Conservation (phyloP, 2,888 invertebrate species). For the Pyrrhopygopsis socrates region DNA sequence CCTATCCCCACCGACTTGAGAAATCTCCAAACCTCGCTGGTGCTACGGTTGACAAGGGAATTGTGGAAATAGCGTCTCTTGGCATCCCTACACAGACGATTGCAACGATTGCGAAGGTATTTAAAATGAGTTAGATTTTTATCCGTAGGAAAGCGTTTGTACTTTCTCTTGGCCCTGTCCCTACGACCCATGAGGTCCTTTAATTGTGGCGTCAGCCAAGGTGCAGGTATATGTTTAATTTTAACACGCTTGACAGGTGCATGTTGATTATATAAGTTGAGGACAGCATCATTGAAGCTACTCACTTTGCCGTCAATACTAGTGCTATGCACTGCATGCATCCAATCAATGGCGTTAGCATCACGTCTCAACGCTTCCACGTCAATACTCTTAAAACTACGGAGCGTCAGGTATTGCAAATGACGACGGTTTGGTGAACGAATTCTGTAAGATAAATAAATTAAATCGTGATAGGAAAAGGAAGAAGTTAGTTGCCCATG, state of each 20-base stretch:
- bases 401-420: too few species aligned
- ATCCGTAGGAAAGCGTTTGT: constrained; percentile 12
- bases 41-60: background rate
- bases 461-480: constrained; percentile 6
- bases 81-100: constrained; percentile 32
- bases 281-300: background rate
- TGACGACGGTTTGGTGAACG: background rate
- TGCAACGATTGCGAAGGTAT: constrained; percentile 28
- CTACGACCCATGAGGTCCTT: constrained; percentile 16
- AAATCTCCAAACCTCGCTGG: constrained; percentile 32
- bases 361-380: background rate
- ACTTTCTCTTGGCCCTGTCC: constrained; percentile 26
- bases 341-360: constrained; percentile 4
- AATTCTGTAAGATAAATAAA: background rate
- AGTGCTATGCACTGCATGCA: background rate
- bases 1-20: constrained; percentile 32
- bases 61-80: constrained; percentile 25
- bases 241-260: constrained; percentile 16
- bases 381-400: constrained; percentile 6
- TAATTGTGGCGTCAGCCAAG: constrained; percentile 8
- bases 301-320: background rate
- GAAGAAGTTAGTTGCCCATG: background rate
- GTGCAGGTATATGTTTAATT: constrained; percentile 29
- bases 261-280: constrained; percentile 8
- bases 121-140: constrained; percentile 12